These are phyloP conservation scores for Cladopsammia gracilis DNA, from an alignment of 64 coral and sea anemone genomes.

Conservation along the genomic window DNA sequence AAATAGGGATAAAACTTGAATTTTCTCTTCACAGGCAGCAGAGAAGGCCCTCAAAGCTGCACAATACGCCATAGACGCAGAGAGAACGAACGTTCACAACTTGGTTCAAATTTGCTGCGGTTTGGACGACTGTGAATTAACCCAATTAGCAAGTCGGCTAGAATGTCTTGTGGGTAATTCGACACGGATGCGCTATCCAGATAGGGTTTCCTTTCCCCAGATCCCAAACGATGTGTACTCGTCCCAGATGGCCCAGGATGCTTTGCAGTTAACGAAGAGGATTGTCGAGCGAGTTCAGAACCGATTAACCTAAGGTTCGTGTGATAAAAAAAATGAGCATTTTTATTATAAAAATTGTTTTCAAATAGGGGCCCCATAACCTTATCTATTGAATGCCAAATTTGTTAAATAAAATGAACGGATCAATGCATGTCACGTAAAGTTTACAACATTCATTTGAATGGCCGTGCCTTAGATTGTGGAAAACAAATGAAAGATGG, in stretches of 20 bases:
- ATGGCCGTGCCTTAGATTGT: too few relatives aligned
- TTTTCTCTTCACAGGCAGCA: constrained; percentile 50
- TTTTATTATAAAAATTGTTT: too few relatives aligned
- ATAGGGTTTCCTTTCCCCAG: constrained; percentile 42
- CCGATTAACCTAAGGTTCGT: constrained; percentile 6
- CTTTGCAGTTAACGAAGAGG: constrained; percentile 30
- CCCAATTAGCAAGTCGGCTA: not conserved
- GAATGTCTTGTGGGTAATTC: constrained; percentile 36
- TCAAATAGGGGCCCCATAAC: too few relatives aligned
- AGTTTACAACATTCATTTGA: too few relatives aligned
- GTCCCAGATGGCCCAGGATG: constrained; percentile 31
- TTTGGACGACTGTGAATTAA: constrained; percentile 44
- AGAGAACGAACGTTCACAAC: constrained; percentile 63
- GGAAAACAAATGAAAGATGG: too few relatives aligned
- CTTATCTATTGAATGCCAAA: too few relatives aligned
- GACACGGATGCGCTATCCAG: constrained; percentile 77
- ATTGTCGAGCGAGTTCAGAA: constrained; percentile 45
- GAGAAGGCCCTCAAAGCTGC: constrained; percentile 86
- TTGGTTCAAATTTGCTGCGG: constrained; percentile 41
- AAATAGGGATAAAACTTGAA: too few relatives aligned
- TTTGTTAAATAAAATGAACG: too few relatives aligned
- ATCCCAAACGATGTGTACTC: constrained; percentile 77
- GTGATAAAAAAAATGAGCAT: too few relatives aligned
- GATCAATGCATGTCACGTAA: too few relatives aligned
- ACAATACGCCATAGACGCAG: constrained; percentile 56